Percentiles rank a stretch among this genome's conserved stretches.
Conservation (phyloP, 1,140 invertebrate genomes). For the Orussus abietinus region DNA sequence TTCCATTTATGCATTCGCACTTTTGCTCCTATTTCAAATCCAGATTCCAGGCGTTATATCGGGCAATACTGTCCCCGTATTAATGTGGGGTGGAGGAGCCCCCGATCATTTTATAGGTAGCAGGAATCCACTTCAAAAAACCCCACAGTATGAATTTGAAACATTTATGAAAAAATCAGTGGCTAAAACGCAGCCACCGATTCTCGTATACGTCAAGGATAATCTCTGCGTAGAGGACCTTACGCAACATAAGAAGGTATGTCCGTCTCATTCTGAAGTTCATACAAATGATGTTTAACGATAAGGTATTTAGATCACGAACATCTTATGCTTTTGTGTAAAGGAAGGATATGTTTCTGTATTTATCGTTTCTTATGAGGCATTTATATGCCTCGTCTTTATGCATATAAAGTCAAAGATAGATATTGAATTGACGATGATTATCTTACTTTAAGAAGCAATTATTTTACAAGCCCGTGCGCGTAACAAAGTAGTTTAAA, state of each 20-base stretch:
- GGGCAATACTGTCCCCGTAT: conserved; percentile 29
- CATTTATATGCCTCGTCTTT: too few relatives aligned
- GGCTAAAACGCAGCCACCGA: conserved; percentile 16
- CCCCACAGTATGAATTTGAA: conserved; percentile 26
- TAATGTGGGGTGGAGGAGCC: conserved; percentile 33
- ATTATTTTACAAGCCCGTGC: too few relatives aligned
- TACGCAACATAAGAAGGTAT: conserved; percentile 34
- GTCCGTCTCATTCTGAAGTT: not conserved
- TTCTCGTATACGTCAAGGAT: conserved; percentile 34
- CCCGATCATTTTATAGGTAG: conserved; percentile 12
- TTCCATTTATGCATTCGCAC: too few relatives aligned
- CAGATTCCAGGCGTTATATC: too few relatives aligned
- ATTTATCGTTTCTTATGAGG: too few relatives aligned
- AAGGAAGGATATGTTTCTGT: too few relatives aligned
- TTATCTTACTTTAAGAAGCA: too few relatives aligned
- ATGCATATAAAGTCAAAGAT: too few relatives aligned
- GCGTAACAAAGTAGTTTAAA: too few relatives aligned
- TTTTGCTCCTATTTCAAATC: too few relatives aligned
- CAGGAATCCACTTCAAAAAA: conserved; percentile 33
- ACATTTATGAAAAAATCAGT: conserved; percentile 23
- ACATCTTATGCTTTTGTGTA: too few relatives aligned
- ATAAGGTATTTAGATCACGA: conserved; percentile 3
- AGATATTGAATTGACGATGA: too few relatives aligned
- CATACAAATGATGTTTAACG: not conserved
- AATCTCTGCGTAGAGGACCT: conserved; percentile 44